Evolutionary conservation across 2,113 vertebrate species (phyloP).

Genomic region (Gobiocypris rarus): DNA sequence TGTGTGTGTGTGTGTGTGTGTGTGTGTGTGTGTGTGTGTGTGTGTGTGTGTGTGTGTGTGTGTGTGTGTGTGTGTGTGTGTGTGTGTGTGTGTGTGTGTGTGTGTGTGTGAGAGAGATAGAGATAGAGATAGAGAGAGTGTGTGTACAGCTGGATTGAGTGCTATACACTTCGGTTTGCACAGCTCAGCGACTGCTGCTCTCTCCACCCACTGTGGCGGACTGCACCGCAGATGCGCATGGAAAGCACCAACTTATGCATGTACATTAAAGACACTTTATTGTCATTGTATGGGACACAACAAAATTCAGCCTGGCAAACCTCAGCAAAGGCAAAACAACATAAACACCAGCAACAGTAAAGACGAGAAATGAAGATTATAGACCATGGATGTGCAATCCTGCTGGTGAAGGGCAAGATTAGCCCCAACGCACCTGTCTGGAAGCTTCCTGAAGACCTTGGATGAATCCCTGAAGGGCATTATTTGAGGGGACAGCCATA

Average conservation of each 20-base stretch:
- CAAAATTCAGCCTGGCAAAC: neutral
- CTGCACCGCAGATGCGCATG: neutral
- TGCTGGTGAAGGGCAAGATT: no score
- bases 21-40: neutral
- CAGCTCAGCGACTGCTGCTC: constrained; percentile 9
- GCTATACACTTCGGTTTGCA: neutral
- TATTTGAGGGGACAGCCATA: no score
- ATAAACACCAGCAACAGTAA: neutral
- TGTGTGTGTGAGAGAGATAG: neutral
- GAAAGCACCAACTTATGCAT: neutral
- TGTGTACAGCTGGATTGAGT: neutral
- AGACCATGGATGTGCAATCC: neutral
- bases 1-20: no score
- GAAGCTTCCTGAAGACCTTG: no score
- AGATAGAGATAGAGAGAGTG: no score
- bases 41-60: neutral
- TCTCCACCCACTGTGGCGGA: neutral
- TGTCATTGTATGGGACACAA: neutral
- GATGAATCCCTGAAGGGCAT: no score
- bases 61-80: neutral
- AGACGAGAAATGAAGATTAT: neutral
- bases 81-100: neutral
- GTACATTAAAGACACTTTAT: neutral
- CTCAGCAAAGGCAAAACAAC: neutral
- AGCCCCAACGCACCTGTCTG: no score